phyloP scores from a whole-genome alignment of 2,888 invertebrate species.

The Diaprepes abbreviatus region DNA sequence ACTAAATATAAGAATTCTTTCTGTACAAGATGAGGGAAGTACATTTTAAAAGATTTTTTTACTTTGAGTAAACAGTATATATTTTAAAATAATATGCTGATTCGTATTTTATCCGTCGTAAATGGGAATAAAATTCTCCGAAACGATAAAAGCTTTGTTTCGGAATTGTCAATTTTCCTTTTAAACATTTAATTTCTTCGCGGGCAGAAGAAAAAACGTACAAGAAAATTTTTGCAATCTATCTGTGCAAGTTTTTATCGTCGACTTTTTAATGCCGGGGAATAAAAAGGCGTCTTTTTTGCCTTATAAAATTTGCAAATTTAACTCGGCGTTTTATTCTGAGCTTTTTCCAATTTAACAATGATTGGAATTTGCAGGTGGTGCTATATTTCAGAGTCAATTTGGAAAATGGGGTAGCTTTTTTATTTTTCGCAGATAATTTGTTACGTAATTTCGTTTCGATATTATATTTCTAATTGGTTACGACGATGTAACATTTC shows the following conservation, averaged over 20 bases:
- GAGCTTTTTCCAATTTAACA: slow-evolving; percentile 39
- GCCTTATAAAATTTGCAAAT: slow-evolving; percentile 44
- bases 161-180: slow-evolving; percentile 29
- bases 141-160: no score
- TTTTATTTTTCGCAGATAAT: slow-evolving; percentile 31
- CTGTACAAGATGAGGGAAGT: no score
- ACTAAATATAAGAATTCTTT: no score
- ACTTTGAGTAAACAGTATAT: no score
- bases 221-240: slow-evolving; percentile 32
- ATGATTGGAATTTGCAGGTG: slow-evolving; percentile 47
- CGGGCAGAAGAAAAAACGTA: slow-evolving; percentile 15
- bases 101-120: no score
- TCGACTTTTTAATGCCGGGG: slow-evolving; percentile 32
- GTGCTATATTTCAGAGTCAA: slow-evolving; percentile 46
- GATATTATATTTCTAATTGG: slow-evolving; percentile 5
- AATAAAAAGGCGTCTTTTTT: slow-evolving; percentile 36
- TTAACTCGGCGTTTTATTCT: slow-evolving; percentile 32
- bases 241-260: slow-evolving; percentile 39
- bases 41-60: no score
- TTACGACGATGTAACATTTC: no score
- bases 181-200: slow-evolving; percentile 37
- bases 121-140: no score
- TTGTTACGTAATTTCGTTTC: slow-evolving; percentile 19
- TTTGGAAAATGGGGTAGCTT: slow-evolving; percentile 36
- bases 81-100: no score